Evolutionary conservation across 1,140 invertebrate species (phyloP), one percentile per base, ranked within the genome.

Genomic region (Sminthurides bifidus): DNA sequence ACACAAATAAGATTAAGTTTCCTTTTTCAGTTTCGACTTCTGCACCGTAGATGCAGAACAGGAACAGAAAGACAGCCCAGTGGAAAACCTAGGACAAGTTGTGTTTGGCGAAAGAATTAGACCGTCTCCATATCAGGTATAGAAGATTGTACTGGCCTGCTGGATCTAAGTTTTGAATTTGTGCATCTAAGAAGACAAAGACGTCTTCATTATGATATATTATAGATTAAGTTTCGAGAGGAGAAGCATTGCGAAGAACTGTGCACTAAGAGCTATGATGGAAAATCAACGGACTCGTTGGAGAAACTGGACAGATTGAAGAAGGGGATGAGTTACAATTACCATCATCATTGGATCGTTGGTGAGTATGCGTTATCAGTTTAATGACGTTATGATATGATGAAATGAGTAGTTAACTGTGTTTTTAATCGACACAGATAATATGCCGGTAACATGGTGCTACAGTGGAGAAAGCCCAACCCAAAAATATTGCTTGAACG

Each of bases 301-400:
- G 77, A 81, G 44, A 84, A 83, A 61, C 72, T 98, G 51, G 81
- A 83, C 52, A 77, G 85, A 8, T 72, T 98, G 48, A 86, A 86
- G 68, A 86, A 86, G 73, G 93, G 89, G 59, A 96, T 98, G 74
- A 82, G 82, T 61, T 75, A 94, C n/a, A 96, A 96, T 72, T 98
- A 98, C 74, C 88, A 97, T 66, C 94, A 98, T 73, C 93, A 98
- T 73, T 98, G 93, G 92, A 92, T 92, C 66, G 79, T 94, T 65
- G 85, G 77, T 76, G 70, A 69, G 71, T 65, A 17, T 40, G 23
- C 43, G 4, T 8, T n/a, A n/a, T n/a, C n/a, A n/a, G n/a, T n/a
- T n/a, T n/a, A n/a, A n/a, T n/a, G n/a, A n/a, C n/a, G n/a, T n/a
- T 56, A 15, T 49, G 53, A 51, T 14, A 30, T 14, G n/a, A 24